Percentiles rank a stretch among this genome's conserved stretches.
These are phyloP conservation scores for Paralvinella palmiformis DNA, from an alignment of 1,140 invertebrate genomes.

Conservation along the genomic window DNA sequence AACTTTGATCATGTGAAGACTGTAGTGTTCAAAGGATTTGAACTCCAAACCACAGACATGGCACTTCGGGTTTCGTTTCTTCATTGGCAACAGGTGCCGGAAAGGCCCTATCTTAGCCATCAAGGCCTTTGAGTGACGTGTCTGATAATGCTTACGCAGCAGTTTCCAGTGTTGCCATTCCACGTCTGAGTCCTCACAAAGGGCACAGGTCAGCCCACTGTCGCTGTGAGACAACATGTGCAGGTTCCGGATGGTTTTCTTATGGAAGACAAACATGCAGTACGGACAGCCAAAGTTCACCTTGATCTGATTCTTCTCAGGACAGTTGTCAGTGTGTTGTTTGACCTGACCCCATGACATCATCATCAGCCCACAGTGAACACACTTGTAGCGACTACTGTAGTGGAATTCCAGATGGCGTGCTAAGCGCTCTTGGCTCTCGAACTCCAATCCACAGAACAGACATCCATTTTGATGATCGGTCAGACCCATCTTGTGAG, in stretches of 20 bases:
- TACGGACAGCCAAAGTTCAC: conserved; percentile 19
- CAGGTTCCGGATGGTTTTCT: conserved; percentile 16
- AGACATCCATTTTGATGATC: conserved; percentile 5
- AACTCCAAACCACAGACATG: conserved; percentile 15
- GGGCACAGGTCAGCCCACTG: conserved; percentile 11
- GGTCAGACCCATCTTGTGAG: conserved; percentile 8
- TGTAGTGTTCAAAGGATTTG: conserved; percentile 7
- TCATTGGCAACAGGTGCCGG: background rate
- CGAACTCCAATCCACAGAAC: conserved; percentile 15
- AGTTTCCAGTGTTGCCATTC: conserved; percentile 14
- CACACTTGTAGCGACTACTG: conserved; percentile 17
- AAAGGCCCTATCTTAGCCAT: conserved; percentile 2
- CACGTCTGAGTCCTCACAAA: conserved; percentile 13
- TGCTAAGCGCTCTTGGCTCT: conserved; percentile 15
- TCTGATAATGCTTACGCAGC: conserved; percentile 19
- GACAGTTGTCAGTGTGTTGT: background rate
- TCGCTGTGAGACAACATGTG: conserved; percentile 18
- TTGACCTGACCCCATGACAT: conserved; percentile 18
- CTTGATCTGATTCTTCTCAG: background rate
- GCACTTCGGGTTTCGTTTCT: conserved; percentile 5
- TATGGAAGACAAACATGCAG: conserved; percentile 21
- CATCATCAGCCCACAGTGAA: conserved; percentile 13
- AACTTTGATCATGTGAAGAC: conserved; percentile 12
- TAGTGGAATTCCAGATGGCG: conserved; percentile 19
- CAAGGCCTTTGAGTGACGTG: conserved; percentile 8